Evolutionary conservation across 92 coral and sea anemone species (phyloP).

Genomic region (Anthopleura xanthogrammica): DNA sequence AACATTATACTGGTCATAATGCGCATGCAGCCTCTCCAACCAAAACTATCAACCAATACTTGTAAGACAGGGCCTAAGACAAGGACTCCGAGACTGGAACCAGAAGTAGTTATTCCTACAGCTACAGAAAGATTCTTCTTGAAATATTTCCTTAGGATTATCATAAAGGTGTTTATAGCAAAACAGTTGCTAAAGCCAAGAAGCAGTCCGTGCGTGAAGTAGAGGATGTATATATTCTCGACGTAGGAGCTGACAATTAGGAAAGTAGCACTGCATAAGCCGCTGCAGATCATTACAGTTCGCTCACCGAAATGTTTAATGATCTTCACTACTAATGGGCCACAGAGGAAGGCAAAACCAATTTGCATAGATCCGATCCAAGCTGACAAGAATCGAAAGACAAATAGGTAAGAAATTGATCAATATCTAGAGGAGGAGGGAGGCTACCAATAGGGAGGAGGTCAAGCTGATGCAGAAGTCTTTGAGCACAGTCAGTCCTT

Average conservation of each 20-base stretch:
- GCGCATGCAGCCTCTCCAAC: constrained; percentile 47
- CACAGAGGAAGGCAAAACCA: constrained; percentile 36
- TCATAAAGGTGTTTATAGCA: constrained; percentile 11
- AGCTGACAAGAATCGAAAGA: constrained; percentile 22
- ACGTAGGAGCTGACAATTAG: constrained; percentile 48
- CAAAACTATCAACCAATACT: constrained; percentile 33
- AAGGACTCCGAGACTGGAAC: constrained; percentile 47
- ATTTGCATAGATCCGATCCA: constrained; percentile 64
- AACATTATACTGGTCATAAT: constrained; percentile 37
- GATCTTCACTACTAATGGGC: constrained; percentile 41
- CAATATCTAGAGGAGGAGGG: background rate
- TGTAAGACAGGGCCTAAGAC: constrained; percentile 41
- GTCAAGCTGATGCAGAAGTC: no score
- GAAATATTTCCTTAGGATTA: constrained; percentile 45
- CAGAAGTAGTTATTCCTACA: constrained; percentile 50
- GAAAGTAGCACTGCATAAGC: constrained; percentile 17
- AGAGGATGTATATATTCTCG: constrained; percentile 30
- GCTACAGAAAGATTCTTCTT: constrained; percentile 47
- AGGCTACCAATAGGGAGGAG: no score
- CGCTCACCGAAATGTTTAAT: constrained; percentile 43
- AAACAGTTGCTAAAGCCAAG: constrained; percentile 58
- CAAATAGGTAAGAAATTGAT: background rate
- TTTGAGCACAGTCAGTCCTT: no score
- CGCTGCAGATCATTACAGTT: constrained; percentile 31
- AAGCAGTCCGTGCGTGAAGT: constrained; percentile 43